These are phyloP conservation scores for Phoebastria nigripes DNA, from an alignment of 2,797 vertebrate genomes.

Conservation along the genomic window DNA sequence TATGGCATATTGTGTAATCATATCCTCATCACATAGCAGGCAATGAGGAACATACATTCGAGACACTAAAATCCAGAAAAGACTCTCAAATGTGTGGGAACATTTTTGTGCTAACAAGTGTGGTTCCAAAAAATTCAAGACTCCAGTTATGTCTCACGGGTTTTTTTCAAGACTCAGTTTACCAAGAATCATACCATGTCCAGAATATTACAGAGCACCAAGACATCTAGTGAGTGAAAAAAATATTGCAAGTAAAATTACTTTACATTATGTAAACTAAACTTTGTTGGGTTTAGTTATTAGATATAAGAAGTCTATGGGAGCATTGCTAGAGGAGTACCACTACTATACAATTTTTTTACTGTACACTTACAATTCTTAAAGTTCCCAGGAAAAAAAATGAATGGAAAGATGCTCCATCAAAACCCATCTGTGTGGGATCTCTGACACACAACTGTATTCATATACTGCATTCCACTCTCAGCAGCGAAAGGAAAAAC, in stretches of 20 bases:
- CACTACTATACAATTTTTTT: neutral
- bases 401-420: neutral
- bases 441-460: neutral
- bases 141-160: neutral
- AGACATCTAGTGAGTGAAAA: slow-evolving; percentile 9
- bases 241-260: neutral
- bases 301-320: neutral
- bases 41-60: neutral
- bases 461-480: neutral
- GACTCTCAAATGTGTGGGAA: neutral
- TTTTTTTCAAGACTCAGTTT: neutral
- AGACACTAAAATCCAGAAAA: neutral
- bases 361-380: neutral
- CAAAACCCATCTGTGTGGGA: neutral
- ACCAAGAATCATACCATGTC: neutral
- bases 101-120: neutral
- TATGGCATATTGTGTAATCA: neutral
- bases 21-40: neutral
- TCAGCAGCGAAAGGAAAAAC: neutral
- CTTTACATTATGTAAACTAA: neutral
- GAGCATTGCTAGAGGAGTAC: neutral
- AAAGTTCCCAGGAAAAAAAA: neutral
- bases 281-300: neutral
- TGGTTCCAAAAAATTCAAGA: neutral
- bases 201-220: neutral